A percentile compares a stretch with the other conserved stretches of the same genome.
Conservation (phyloP, 2,113 vertebrate species). For the Pandion haliaetus region DNA sequence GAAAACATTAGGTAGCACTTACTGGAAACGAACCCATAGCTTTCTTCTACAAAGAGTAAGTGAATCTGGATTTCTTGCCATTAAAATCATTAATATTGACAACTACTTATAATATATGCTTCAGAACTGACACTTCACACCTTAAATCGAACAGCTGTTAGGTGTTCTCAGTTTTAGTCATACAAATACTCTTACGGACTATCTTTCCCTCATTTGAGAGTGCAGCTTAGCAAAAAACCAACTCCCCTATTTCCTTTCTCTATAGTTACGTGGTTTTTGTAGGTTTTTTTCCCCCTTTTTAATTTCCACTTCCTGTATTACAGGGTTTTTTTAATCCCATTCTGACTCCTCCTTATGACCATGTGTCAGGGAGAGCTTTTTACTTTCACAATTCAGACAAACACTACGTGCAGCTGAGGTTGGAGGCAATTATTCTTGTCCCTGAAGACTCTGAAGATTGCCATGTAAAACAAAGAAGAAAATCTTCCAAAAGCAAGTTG, state of each 20-base stretch:
- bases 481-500: conserved; percentile 1
- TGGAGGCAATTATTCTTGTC: neutral
- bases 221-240: neutral
- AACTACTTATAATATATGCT: neutral
- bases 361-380: neutral
- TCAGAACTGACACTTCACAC: neutral
- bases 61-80: neutral
- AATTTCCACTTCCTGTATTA: neutral
- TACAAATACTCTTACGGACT: neutral
- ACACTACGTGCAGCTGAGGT: neutral
- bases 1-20: neutral
- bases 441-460: neutral
- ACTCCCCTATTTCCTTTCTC: neutral
- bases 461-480: neutral
- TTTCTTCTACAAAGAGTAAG: neutral
- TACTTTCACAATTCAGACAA: neutral
- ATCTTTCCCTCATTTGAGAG: neutral
- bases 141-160: neutral
- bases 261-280: rapidly evolving
- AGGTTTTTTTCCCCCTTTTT: neutral
- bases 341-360: neutral
- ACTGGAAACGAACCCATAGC: neutral
- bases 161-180: neutral
- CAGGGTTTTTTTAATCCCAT: neutral
- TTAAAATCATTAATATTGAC: neutral